These are phyloP conservation scores for Torymus auratus DNA, from an alignment of 2,888 invertebrate species.

Conservation along the genomic window DNA sequence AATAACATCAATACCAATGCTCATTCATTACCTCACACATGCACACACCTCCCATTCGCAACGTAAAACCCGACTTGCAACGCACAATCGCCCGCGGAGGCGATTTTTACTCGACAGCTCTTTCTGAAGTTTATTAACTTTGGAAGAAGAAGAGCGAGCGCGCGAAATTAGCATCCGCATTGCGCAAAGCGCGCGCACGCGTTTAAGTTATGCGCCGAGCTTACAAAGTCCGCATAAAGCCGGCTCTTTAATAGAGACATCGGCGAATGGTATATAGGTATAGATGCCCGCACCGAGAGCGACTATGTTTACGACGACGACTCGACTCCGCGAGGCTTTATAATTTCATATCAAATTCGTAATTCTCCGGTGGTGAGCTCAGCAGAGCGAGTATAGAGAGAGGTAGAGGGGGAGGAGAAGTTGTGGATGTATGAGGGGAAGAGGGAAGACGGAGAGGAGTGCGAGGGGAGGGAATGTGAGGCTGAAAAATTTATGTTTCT, in stretches of 20 bases:
- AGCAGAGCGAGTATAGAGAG: background rate
- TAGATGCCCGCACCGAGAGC: background rate
- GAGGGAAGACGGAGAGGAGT: too few species aligned
- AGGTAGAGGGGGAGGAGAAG: too few species aligned
- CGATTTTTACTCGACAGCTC: conserved; percentile 10
- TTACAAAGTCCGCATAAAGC: conserved; percentile 18
- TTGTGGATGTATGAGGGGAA: too few species aligned
- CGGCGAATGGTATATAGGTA: background rate
- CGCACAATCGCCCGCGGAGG: background rate
- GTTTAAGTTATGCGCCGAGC: conserved; percentile 34
- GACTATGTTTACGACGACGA: conserved; percentile 14
- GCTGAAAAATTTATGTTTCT: too few species aligned
- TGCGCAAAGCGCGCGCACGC: conserved; percentile 11
- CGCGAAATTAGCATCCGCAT: conserved; percentile 34
- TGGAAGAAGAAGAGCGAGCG: conserved; percentile 10
- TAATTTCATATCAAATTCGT: conserved; percentile 26
- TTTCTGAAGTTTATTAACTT: conserved; percentile 12
- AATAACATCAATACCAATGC: too few species aligned
- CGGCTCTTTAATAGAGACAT: conserved; percentile 47
- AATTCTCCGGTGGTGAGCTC: conserved; percentile 1
- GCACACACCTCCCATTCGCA: too few species aligned
- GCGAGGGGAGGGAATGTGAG: too few species aligned
- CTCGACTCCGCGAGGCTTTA: background rate
- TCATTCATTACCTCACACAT: background rate
- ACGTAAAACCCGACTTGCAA: background rate